Evolutionary conservation across 2,113 vertebrate species (phyloP).

Genomic region (Pseudolaguvia tuberculata): DNA sequence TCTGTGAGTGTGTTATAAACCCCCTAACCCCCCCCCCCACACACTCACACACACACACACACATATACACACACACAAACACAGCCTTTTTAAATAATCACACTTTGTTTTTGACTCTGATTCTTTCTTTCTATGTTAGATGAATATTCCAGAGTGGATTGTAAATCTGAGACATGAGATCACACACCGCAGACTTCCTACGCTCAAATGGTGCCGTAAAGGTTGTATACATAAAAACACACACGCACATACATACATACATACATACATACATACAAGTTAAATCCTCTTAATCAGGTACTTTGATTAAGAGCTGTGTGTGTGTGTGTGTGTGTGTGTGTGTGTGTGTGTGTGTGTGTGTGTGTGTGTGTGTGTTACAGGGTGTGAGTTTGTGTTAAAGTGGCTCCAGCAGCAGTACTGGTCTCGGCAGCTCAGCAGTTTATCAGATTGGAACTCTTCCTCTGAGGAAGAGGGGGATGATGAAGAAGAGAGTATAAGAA

Average conservation of each 20-base stretch:
- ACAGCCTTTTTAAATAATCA: background rate
- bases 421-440: slow-evolving; percentile 82
- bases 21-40: too few relatives aligned
- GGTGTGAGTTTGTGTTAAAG: slow-evolving; percentile 84
- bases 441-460: slow-evolving; percentile 70
- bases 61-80: background rate
- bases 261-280: background rate
- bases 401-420: slow-evolving; percentile 91
- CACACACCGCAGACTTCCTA: slow-evolving; percentile 84
- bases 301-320: background rate
- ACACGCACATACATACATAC: background rate
- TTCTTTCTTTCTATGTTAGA: slow-evolving; percentile 50
- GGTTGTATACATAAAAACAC: slow-evolving; percentile 62
- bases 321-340: background rate
- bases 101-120: background rate
- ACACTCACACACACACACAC: slow-evolving; percentile 26
- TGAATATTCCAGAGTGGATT: slow-evolving; percentile 91
- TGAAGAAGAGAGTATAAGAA: slow-evolving; percentile 54
- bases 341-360: slow-evolving; percentile 12
- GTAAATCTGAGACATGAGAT: slow-evolving; percentile 88
- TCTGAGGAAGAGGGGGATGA: slow-evolving; percentile 68
- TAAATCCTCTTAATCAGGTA: background rate
- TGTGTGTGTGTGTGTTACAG: slow-evolving; percentile 52
- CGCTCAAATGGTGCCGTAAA: slow-evolving; percentile 80
- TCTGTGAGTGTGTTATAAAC: slow-evolving; percentile 63